Conservation (phyloP, 2,888 invertebrate genomes). For the Anthrax anthrax region DNA sequence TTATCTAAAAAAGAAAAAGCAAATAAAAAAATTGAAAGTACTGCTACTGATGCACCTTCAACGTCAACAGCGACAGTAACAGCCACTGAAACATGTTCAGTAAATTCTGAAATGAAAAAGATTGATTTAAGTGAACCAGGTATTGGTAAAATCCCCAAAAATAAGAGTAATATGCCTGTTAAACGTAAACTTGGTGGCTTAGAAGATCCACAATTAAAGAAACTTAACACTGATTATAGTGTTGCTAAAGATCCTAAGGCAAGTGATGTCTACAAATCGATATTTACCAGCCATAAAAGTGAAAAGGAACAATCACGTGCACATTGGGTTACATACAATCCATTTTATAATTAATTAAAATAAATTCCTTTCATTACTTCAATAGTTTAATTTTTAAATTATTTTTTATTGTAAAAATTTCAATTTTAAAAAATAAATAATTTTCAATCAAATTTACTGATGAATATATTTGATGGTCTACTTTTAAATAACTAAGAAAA, state of each 20-base stretch:
- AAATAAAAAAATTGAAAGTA: slow-evolving; percentile 3
- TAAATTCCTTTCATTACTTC: no score
- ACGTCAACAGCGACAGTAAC: background rate
- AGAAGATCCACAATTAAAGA: slow-evolving; percentile 42
- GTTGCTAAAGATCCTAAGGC: slow-evolving; percentile 83
- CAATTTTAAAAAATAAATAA: no score
- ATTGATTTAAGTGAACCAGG: slow-evolving; percentile 14
- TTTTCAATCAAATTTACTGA: no score
- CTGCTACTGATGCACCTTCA: background rate
- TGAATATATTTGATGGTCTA: no score
- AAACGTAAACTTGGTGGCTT: slow-evolving; percentile 29
- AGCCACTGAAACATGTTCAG: background rate
- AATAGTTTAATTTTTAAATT: no score
- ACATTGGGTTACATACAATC: slow-evolving; percentile 98
- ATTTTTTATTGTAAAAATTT: no score
- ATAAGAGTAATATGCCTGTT: slow-evolving; percentile 8
- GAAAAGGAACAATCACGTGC: slow-evolving; percentile 78
- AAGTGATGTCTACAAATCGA: slow-evolving; percentile 82
- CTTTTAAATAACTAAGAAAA: no score
- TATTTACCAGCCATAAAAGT: slow-evolving; percentile 81
- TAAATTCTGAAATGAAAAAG: slow-evolving; percentile 8
- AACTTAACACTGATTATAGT: slow-evolving; percentile 63
- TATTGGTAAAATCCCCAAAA: slow-evolving; percentile 13
- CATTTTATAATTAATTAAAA: slow-evolving; percentile 62
- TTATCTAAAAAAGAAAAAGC: slow-evolving; percentile 45